phyloP scores from a whole-genome alignment of 2,888 invertebrate species.

The Luperina testacea region DNA sequence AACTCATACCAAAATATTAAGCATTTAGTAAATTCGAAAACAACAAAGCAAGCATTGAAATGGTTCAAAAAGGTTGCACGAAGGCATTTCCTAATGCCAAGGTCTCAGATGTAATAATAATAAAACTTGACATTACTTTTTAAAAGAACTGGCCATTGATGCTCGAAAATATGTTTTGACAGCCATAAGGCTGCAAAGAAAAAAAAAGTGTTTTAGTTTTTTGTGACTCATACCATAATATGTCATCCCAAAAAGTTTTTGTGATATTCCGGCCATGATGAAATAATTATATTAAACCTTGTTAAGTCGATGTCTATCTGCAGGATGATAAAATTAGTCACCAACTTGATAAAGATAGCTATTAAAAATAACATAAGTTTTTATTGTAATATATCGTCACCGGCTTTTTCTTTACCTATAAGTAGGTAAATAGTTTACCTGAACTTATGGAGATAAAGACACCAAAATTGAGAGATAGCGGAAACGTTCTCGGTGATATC shows the following conservation, averaged over 20 bases:
- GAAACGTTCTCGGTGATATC: not conserved
- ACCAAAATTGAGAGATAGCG: conserved; percentile 7
- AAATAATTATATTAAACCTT: conserved; percentile 42
- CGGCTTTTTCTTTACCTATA: conserved; percentile 12
- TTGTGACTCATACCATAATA: conserved; percentile 47
- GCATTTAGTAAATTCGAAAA: conserved; percentile 23
- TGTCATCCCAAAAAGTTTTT: conserved; percentile 52
- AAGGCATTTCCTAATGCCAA: conserved; percentile 63
- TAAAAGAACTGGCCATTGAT: conserved; percentile 46
- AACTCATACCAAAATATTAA: conserved; percentile 5
- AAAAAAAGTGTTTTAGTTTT: conserved; percentile 46
- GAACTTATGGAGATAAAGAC: conserved; percentile 14
- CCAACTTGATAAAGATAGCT: conserved; percentile 10
- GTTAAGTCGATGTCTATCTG: conserved; percentile 39
- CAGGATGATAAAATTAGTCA: conserved; percentile 52
- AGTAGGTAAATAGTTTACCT: not conserved
- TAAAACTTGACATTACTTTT: conserved; percentile 55
- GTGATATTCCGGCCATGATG: conserved; percentile 36
- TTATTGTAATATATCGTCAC: not conserved
- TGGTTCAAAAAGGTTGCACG: conserved; percentile 54
- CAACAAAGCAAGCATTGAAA: conserved; percentile 35
- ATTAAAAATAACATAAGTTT: not conserved
- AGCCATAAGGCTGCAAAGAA: conserved; percentile 31
- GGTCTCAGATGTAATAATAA: conserved; percentile 46
- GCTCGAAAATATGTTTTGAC: conserved; percentile 59